Evolutionary conservation across 2,888 invertebrate species (phyloP).

Genomic region (Linnaemya tessellans): DNA sequence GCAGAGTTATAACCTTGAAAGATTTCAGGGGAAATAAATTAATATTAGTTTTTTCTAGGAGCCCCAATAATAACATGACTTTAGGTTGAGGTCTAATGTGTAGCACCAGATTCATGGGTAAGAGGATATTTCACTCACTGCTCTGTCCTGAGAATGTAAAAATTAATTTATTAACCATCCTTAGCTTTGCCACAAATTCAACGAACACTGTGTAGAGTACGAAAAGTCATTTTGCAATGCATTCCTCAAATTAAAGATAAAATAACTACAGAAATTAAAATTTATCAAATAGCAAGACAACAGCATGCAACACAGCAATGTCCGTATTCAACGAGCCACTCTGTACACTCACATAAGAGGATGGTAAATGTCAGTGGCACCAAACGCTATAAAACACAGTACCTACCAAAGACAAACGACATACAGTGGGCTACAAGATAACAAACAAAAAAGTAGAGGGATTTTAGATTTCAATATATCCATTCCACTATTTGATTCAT

Average conservation of each 20-base stretch:
- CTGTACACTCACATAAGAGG: background rate
- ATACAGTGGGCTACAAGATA: too few species aligned
- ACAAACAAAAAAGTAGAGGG: too few species aligned
- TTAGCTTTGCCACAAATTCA: background rate
- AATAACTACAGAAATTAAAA: conserved; percentile 70
- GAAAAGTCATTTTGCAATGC: conserved; percentile 68
- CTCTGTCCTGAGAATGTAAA: too few species aligned
- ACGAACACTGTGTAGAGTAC: conserved; percentile 18
- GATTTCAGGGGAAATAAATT: too few species aligned
- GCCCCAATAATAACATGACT: too few species aligned
- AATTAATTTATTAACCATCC: background rate
- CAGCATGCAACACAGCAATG: conserved; percentile 51
- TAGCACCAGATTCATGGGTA: too few species aligned
- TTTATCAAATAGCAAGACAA: conserved; percentile 71
- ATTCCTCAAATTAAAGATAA: conserved; percentile 73
- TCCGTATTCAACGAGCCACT: conserved; percentile 34
- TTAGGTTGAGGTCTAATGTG: too few species aligned
- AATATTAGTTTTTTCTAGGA: too few species aligned
- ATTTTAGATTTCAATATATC: too few species aligned
- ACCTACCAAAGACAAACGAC: background rate
- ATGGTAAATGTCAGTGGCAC: conserved; percentile 17
- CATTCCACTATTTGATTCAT: too few species aligned
- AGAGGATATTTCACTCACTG: too few species aligned
- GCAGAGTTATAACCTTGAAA: background rate
- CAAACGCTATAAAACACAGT: conserved; percentile 17